A percentile compares a stretch with the other conserved stretches of the same genome.
These are phyloP conservation scores for Austrofundulus limnaeus DNA, from an alignment of 2,113 vertebrate species.

Conservation along the genomic window DNA sequence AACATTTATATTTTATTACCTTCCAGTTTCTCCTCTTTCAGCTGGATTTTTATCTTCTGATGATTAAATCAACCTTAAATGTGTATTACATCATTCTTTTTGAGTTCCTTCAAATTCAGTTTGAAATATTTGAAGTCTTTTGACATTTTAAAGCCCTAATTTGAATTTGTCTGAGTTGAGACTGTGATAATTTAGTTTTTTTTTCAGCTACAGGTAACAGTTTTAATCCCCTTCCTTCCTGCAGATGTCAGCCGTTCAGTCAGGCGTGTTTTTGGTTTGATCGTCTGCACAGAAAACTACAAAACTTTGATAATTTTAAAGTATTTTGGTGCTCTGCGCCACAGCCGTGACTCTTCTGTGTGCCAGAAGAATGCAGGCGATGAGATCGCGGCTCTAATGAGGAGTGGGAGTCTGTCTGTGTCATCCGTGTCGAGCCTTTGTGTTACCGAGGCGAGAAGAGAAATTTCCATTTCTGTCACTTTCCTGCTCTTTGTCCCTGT, in stretches of 20 bases:
- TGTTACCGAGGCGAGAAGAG: conserved; percentile 27
- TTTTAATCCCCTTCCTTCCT: not conserved
- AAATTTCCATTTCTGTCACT: conserved; percentile 59
- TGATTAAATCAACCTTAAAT: not conserved
- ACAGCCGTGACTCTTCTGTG: not conserved
- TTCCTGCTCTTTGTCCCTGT: conserved; percentile 44
- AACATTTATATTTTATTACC: conserved; percentile 4
- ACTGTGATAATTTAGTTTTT: not conserved
- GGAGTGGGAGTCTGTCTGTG: conserved; percentile 45
- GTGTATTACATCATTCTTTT: not conserved
- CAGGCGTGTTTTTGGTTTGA: not conserved
- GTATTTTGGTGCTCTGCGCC: not conserved
- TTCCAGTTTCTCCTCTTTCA: not conserved
- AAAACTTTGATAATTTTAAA: conserved; percentile 3
- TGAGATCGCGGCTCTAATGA: conserved; percentile 43
- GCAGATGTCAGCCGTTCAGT: not conserved
- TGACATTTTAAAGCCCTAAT: too few relatives aligned
- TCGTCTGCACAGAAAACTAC: not conserved
- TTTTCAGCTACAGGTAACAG: not conserved
- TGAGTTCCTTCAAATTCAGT: not conserved
- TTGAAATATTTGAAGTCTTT: not conserved
- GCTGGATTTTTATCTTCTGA: not conserved
- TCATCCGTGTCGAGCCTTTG: conserved; percentile 45
- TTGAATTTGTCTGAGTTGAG: not conserved
- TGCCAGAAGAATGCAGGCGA: conserved; percentile 12